Base-by-base conservation (phyloP, 2,113 vertebrate species). In the Prochilodus magdalenae region DNA sequence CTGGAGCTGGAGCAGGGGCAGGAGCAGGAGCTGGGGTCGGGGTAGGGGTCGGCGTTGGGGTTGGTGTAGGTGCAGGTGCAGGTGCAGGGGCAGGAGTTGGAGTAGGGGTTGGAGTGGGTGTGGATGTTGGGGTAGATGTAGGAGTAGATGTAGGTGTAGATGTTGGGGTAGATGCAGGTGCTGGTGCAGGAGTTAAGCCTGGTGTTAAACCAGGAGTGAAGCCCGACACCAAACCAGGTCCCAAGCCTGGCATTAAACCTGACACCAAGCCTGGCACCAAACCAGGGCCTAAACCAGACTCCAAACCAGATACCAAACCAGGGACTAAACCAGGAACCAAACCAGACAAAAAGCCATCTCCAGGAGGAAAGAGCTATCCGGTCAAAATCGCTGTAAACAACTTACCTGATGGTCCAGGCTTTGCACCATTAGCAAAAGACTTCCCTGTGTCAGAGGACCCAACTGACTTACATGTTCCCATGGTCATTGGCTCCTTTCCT, bases 351-450 rank as follows among this genome's bases (percentile, higher is more conserved):
- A 89, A 87, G 24, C 65, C 77, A 66, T 8, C 79, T 7, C 11
- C 49, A 33, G 69, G 75, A 20, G 18, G 24, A 44, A 86, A 79
- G 89, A 94, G 80, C 91, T 94, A 85, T 92, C 92, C 51, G 49
- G 93, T 90, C 84, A 80, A 85, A 82, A 97, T 93, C 79, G 88
- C 86, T 26, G 94, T 98, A 27, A 87, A 93, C 78, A 96, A 98
- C 82, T 5, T 95, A 49, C 83, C 85, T 11, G 97, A 98, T 86
- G 95, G 91, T 20, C 94, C 95, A 27, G 65, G 16, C 5, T 98
- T 98, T 87, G 0, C 80, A 5, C 96, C 96, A 4, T 51, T 83
- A 70, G 87, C 89, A 66, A 72, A 91, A 73, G 75, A 86, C 0
- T 84, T 97, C 65, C 77, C 87, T 44, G 20, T 96, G 15, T 87